phyloP scores from a whole-genome alignment of 1,140 invertebrate genomes.

The Trichomalopsis sarcophagae region DNA sequence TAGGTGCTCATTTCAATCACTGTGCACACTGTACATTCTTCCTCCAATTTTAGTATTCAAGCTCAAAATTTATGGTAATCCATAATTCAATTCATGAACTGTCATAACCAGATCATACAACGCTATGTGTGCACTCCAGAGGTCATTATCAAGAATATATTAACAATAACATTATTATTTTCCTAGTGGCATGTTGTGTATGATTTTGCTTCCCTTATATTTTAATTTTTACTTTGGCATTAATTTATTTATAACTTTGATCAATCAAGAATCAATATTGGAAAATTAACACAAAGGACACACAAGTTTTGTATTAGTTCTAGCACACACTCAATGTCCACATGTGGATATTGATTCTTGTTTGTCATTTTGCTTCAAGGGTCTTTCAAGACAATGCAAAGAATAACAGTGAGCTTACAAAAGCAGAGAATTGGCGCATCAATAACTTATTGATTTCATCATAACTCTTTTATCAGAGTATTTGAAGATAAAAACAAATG shows the following conservation, averaged over 20 bases:
- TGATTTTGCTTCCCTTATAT: neutral
- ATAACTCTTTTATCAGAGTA: conserved; percentile 42
- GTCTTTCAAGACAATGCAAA: conserved; percentile 13
- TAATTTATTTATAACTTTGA: neutral
- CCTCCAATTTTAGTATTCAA: too few relatives aligned
- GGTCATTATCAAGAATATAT: neutral
- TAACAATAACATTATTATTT: neutral
- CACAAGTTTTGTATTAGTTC: neutral
- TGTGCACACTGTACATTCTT: too few relatives aligned
- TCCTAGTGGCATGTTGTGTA: neutral
- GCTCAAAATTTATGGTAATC: neutral
- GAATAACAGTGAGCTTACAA: conserved; percentile 25
- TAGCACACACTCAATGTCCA: neutral
- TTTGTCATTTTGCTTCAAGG: conserved; percentile 8
- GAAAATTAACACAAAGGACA: neutral
- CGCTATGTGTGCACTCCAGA: too few relatives aligned
- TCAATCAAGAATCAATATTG: neutral
- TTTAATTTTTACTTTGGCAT: neutral
- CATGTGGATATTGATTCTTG: conserved; percentile 22
- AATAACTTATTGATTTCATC: conserved; percentile 50
- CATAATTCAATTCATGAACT: neutral
- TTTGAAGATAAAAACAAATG: conserved; percentile 42
- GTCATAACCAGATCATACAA: neutral
- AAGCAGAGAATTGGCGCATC: conserved; percentile 16
- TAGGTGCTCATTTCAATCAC: too few relatives aligned